Conservation (phyloP, 2,113 vertebrate species). For the Paracanthobrama guichenoti region DNA sequence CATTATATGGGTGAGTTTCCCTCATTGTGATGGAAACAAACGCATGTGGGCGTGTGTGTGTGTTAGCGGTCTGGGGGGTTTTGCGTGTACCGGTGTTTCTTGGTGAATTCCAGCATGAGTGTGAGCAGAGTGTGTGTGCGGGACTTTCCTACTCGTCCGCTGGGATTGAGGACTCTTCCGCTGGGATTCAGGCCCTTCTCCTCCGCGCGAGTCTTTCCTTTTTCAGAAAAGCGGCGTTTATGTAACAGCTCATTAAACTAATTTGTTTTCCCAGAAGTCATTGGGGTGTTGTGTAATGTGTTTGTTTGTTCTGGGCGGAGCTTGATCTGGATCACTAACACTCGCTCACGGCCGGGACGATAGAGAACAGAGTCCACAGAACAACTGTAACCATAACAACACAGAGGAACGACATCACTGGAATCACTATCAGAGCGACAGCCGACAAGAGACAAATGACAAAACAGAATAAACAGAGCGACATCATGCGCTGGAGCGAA, state of each 20-base stretch:
- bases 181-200: not conserved
- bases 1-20: not conserved
- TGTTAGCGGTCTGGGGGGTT: not conserved
- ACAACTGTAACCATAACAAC: too few relatives aligned
- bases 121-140: not conserved
- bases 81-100: constrained; percentile 24
- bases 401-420: not conserved
- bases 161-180: too few relatives aligned
- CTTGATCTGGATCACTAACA: not conserved
- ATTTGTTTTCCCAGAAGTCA: not conserved
- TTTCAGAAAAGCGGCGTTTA: not conserved
- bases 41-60: not conserved
- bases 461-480: not conserved
- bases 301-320: not conserved
- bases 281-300: not conserved
- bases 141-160: not conserved
- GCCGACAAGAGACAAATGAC: not conserved
- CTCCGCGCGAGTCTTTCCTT: not conserved
- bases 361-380: too few relatives aligned
- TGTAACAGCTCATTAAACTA: not conserved
- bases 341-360: not conserved
- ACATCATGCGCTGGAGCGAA: too few relatives aligned
- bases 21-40: constrained; percentile 6
- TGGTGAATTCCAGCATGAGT: constrained; percentile 49
- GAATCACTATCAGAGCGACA: too few relatives aligned